Conservation (phyloP, 2,888 invertebrate species). For the Conistra vaccinii region DNA sequence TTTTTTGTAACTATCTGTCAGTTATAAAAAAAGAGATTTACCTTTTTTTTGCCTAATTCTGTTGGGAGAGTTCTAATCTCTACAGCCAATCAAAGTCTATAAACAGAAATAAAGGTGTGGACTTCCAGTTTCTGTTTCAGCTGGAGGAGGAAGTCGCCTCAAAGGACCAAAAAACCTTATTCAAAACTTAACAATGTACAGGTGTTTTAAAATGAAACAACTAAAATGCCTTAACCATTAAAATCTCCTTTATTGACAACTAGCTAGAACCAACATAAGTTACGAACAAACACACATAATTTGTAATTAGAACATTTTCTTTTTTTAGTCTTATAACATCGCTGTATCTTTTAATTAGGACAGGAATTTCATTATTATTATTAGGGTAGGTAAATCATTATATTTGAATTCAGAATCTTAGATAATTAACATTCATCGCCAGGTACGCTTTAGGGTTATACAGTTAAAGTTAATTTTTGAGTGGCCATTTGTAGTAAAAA, state of each 20-base stretch:
- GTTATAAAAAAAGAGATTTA: too few species aligned
- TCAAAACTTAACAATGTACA: too few species aligned
- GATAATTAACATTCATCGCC: neutral
- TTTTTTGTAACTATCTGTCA: neutral
- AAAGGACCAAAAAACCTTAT: neutral
- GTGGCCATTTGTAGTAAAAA: neutral
- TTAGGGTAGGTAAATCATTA: neutral
- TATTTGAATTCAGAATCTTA: conserved; percentile 7
- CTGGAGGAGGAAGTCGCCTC: too few species aligned
- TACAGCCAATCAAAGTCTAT: too few species aligned
- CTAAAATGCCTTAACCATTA: conserved; percentile 35
- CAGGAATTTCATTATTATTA: conserved; percentile 12
- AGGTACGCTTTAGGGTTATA: neutral
- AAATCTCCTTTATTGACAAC: conserved; percentile 59
- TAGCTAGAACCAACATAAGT: conserved; percentile 47
- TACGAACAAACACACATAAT: conserved; percentile 50
- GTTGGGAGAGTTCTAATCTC: too few species aligned
- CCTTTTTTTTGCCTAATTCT: neutral
- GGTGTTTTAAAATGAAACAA: conserved; percentile 23
- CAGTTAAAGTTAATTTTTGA: neutral
- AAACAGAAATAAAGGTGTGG: too few species aligned
- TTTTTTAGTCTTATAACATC: conserved; percentile 47
- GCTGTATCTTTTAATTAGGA: conserved; percentile 50
- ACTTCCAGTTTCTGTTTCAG: too few species aligned
- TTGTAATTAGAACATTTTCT: conserved; percentile 34